Evolutionary conservation across 2,888 invertebrate species (phyloP).

Genomic region (Mellilla xanthometata): DNA sequence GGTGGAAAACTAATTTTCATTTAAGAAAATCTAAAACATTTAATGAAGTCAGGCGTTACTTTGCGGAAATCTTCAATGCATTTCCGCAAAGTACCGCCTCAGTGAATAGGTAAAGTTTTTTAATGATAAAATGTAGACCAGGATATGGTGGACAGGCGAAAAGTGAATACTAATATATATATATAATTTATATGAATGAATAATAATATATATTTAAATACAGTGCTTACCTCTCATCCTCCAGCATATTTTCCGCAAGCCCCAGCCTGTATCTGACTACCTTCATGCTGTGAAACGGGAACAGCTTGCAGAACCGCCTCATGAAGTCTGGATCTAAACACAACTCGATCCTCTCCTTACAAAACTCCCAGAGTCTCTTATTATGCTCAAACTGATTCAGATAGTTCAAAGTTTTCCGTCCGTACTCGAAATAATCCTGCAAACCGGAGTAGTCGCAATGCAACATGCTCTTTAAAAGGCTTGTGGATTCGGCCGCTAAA

Average conservation of each 20-base stretch:
- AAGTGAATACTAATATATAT: too few species aligned
- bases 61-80: too few species aligned
- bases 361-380: conserved; percentile 91
- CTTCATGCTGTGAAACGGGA: conserved; percentile 95
- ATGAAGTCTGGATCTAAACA: conserved; percentile 85
- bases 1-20: too few species aligned
- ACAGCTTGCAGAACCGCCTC: conserved; percentile 89
- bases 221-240: conserved; percentile 86
- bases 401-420: conserved; percentile 86
- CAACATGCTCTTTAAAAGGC: conserved; percentile 87
- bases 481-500: conserved; percentile 84
- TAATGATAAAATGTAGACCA: too few species aligned
- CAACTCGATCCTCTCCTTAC: conserved; percentile 81
- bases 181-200: too few species aligned
- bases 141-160: too few species aligned
- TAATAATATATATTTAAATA: too few species aligned
- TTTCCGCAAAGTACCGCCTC: too few species aligned
- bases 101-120: too few species aligned
- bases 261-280: conserved; percentile 89
- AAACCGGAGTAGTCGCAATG: conserved; percentile 89
- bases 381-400: conserved; percentile 90
- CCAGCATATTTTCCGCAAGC: conserved; percentile 87
- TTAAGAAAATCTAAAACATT: too few species aligned
- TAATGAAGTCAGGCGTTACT: too few species aligned
- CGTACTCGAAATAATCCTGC: conserved; percentile 89